Conservation (phyloP, 1,140 invertebrate species). For the Maniola jurtina region DNA sequence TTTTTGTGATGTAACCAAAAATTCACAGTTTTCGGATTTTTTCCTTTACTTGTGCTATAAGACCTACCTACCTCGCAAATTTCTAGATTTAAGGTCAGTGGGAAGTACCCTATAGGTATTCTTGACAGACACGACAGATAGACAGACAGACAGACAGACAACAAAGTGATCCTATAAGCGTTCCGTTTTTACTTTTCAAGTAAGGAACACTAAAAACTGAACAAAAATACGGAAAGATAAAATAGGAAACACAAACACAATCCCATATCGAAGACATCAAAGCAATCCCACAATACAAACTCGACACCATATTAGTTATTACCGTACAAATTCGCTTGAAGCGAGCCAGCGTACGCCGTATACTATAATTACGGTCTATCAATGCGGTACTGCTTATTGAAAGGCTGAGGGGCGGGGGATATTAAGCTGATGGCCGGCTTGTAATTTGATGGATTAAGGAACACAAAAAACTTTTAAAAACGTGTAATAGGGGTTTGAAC, state of each 20-base stretch:
- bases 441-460: slow-evolving; percentile 72
- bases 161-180: no score
- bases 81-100: no score
- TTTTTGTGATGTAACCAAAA: no score
- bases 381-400: slow-evolving; percentile 68
- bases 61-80: no score
- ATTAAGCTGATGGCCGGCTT: slow-evolving; percentile 71
- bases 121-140: no score
- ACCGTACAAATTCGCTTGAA: slow-evolving; percentile 53
- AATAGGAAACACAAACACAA: slow-evolving; percentile 14
- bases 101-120: no score
- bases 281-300: slow-evolving; percentile 57
- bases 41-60: no score
- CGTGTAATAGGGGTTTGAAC: slow-evolving; percentile 59
- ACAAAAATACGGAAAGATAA: slow-evolving; percentile 10
- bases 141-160: no score
- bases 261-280: slow-evolving; percentile 34
- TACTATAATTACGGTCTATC: slow-evolving; percentile 71
- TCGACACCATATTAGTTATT: slow-evolving; percentile 45
- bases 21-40: no score
- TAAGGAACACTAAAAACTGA: no score
- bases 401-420: slow-evolving; percentile 67
- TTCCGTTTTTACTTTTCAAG: no score
- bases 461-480: slow-evolving; percentile 58
- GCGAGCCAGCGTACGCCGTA: slow-evolving; percentile 40